phyloP scores from a whole-genome alignment of 2,113 vertebrate genomes.

The Rhinolophus sinicus region DNA sequence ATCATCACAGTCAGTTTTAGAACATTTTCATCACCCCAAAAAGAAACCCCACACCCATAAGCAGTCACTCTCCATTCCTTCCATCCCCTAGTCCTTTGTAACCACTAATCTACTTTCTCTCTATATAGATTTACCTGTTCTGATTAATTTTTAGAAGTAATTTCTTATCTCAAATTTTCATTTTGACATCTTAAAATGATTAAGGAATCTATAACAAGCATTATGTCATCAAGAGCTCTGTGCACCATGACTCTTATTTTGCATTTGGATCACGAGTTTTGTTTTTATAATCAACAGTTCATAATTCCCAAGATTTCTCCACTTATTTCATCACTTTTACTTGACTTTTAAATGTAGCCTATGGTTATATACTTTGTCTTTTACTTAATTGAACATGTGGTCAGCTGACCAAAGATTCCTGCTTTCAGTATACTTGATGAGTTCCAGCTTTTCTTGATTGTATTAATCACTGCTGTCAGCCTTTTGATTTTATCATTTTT shows the following conservation, averaged over 20 bases:
- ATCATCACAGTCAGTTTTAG: not conserved
- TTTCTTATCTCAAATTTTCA: not conserved
- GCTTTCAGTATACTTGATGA: not conserved
- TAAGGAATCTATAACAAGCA: not conserved
- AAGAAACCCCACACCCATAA: not conserved
- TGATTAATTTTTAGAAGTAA: not conserved
- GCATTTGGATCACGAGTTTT: not conserved
- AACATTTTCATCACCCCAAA: not conserved
- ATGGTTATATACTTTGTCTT: not conserved
- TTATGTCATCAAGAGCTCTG: not conserved
- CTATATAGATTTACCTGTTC: not conserved
- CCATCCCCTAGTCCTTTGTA: not conserved
- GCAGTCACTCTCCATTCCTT: not conserved
- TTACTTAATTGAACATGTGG: not conserved
- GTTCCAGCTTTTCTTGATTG: not conserved
- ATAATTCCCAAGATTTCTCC: not conserved
- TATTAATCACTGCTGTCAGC: not conserved
- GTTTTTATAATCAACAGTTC: not conserved
- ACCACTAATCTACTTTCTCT: not conserved
- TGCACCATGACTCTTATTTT: not conserved
- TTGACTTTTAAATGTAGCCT: not conserved
- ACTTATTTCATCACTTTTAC: not conserved
- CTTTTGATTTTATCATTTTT: slow-evolving; percentile 10
- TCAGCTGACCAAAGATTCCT: not conserved
- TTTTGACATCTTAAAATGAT: not conserved